Conservation (phyloP, 2,888 invertebrate species). For the Lithosia quadra region DNA sequence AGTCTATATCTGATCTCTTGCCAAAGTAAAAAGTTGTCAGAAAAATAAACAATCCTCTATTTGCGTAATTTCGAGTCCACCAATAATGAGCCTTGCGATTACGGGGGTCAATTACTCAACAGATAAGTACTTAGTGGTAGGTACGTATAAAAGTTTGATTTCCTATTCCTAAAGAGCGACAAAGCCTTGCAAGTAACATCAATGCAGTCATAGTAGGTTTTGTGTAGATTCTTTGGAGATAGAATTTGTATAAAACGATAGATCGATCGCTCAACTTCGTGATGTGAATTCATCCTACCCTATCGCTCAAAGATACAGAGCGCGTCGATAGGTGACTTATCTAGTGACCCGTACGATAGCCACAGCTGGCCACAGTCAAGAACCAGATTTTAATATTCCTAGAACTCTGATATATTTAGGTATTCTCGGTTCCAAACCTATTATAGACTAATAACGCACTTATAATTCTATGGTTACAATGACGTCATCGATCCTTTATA, state of each 20-base stretch:
- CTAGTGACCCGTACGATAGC: not conserved
- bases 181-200: not conserved
- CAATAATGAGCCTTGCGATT: too few species aligned
- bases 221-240: not conserved
- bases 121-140: too few species aligned
- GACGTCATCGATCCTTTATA: not conserved
- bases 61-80: too few species aligned
- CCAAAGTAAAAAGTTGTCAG: too few species aligned
- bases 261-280: not conserved
- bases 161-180: not conserved
- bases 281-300: not conserved
- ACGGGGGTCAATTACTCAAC: too few species aligned
- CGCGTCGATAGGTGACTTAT: not conserved
- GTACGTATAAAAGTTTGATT: too few species aligned
- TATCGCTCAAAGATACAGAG: not conserved
- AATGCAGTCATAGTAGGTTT: not conserved
- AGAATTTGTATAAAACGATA: not conserved
- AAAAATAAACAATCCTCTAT: not conserved
- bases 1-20: too few species aligned
- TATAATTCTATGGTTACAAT: too few species aligned
- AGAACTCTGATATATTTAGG: not conserved
- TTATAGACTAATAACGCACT: too few species aligned
- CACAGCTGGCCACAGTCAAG: not conserved
- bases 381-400: not conserved
- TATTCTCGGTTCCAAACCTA: not conserved